A percentile compares a stretch with the other conserved stretches of the same genome.
These are phyloP conservation scores for Ptyas mucosa DNA, from an alignment of 2,113 vertebrate species.

Conservation along the genomic window DNA sequence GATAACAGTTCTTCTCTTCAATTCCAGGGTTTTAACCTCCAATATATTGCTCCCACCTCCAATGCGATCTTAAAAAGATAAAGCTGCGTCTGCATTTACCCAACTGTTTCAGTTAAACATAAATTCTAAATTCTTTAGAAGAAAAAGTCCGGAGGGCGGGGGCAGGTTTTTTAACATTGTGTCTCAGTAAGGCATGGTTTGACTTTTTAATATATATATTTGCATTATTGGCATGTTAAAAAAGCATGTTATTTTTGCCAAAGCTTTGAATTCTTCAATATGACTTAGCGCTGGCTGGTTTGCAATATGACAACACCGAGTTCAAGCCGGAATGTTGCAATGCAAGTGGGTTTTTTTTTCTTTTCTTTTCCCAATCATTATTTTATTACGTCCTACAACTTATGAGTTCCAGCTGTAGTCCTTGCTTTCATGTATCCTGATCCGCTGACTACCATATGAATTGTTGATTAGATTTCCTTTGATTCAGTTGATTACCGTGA, in stretches of 20 bases:
- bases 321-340: constrained; percentile 71
- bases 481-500: constrained; percentile 88
- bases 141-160: background rate
- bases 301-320: constrained; percentile 73
- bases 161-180: background rate
- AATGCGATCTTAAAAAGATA: background rate
- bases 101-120: background rate
- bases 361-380: constrained; percentile 63
- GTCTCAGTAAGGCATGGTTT: background rate
- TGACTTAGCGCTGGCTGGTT: constrained; percentile 37
- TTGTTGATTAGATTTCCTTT: constrained; percentile 94
- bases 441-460: constrained; percentile 79
- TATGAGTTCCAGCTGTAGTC: constrained; percentile 83
- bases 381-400: constrained; percentile 72
- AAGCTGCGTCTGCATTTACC: background rate
- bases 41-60: background rate
- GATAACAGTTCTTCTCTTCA: background rate
- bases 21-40: background rate
- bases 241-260: background rate
- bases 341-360: constrained; percentile 58
- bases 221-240: background rate
- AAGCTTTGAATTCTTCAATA: constrained; percentile 42
- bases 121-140: background rate
- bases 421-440: constrained; percentile 60
- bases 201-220: too few relatives aligned